Percentiles rank a stretch among this genome's conserved stretches.
phyloP scores from a whole-genome alignment of 1,140 invertebrate species.

The Dendroctonus ponderosae region DNA sequence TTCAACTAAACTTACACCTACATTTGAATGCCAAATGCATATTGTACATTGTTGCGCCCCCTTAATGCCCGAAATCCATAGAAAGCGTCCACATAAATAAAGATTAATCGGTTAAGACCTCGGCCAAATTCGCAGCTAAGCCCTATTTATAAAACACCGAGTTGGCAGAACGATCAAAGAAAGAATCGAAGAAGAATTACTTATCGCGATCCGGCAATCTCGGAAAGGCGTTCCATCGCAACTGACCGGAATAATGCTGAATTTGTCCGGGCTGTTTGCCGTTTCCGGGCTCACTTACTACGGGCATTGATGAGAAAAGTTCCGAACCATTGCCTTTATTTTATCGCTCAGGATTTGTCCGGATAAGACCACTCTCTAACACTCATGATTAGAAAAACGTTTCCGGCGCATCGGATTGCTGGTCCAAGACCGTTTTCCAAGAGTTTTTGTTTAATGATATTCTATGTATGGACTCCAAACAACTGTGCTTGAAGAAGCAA shows the following conservation, averaged over 20 bases:
- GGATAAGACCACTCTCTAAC: conserved; percentile 30
- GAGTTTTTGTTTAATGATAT: too few species aligned
- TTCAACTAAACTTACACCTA: too few species aligned
- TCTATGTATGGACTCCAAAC: too few species aligned
- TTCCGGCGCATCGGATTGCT: not conserved
- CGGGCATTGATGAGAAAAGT: conserved; percentile 28
- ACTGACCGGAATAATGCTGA: conserved; percentile 33
- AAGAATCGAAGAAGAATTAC: conserved; percentile 27
- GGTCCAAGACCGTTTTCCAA: too few species aligned
- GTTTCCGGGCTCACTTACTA: conserved; percentile 26
- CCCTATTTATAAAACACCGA: conserved; percentile 27
- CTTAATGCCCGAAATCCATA: too few species aligned
- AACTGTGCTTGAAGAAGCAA: too few species aligned
- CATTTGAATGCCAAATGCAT: too few species aligned
- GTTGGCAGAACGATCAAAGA: conserved; percentile 14
- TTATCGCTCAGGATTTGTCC: conserved; percentile 19
- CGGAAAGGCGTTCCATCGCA: conserved; percentile 15
- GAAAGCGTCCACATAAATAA: too few species aligned
- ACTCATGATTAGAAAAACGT: conserved; percentile 9
- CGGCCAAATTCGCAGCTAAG: not conserved
- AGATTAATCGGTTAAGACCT: too few species aligned
- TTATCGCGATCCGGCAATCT: conserved; percentile 17
- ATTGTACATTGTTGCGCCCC: too few species aligned
- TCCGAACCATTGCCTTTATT: conserved; percentile 32
- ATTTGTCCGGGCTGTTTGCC: conserved; percentile 24